These are phyloP conservation scores for Rhagoletis pomonella DNA, from an alignment of 1,140 invertebrate species.

Conservation along the genomic window DNA sequence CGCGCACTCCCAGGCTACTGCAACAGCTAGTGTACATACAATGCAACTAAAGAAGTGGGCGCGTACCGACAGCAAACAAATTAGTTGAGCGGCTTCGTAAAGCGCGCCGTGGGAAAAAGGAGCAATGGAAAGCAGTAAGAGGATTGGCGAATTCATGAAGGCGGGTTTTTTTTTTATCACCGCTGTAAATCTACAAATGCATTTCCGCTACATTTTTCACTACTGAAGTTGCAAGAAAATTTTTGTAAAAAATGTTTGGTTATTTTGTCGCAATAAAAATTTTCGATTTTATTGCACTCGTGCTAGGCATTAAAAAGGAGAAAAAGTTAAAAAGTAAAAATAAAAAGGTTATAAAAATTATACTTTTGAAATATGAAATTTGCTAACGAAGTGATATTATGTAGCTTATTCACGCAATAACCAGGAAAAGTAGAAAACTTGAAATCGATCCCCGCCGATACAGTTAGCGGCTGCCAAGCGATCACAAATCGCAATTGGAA, in stretches of 20 bases:
- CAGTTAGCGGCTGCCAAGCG: not conserved
- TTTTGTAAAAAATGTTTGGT: too few relatives aligned
- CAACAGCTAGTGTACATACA: not conserved
- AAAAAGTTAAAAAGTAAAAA: too few relatives aligned
- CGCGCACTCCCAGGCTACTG: not conserved
- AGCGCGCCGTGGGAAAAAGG: not conserved
- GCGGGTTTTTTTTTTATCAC: not conserved
- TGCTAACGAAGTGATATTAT: not conserved
- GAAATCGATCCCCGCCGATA: not conserved
- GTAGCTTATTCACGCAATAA: not conserved
- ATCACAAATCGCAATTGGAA: too few relatives aligned
- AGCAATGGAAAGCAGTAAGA: not conserved
- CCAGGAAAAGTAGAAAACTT: not conserved
- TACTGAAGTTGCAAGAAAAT: too few relatives aligned
- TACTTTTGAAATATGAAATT: not conserved
- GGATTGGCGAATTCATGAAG: slow-evolving; percentile 1
- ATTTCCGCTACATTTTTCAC: slow-evolving; percentile 25
- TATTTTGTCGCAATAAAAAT: too few relatives aligned
- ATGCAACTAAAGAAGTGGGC: not conserved
- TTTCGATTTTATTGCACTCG: too few relatives aligned
- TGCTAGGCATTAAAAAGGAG: too few relatives aligned
- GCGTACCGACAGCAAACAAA: slow-evolving; percentile 12
- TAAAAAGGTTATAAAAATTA: too few relatives aligned
- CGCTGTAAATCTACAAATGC: slow-evolving; percentile 10
- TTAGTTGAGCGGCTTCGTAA: not conserved